phyloP scores from a whole-genome alignment of 2,888 invertebrate species.

The Argyra leucocephala region DNA sequence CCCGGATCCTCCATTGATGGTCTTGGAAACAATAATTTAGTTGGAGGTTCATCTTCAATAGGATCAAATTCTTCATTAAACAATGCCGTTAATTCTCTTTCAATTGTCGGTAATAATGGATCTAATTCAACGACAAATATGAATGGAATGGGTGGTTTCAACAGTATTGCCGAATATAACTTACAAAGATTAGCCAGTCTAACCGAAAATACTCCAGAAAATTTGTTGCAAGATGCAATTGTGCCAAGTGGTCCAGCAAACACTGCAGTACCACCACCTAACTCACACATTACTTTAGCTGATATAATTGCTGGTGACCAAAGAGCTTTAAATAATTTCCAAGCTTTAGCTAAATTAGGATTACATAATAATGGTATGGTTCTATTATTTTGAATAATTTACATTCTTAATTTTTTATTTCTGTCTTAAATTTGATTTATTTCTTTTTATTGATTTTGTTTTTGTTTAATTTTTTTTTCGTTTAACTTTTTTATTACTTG shows the following conservation, averaged over 20 bases:
- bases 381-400: neutral
- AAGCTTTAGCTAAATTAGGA: slow-evolving; percentile 80
- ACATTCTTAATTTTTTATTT: slow-evolving; percentile 14
- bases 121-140: slow-evolving; percentile 41
- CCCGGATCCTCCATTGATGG: slow-evolving; percentile 21
- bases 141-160: slow-evolving; percentile 40
- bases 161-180: slow-evolving; percentile 77
- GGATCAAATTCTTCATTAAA: slow-evolving; percentile 11
- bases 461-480: slow-evolving; percentile 15
- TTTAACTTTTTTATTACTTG: slow-evolving; percentile 16
- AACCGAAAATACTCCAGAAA: slow-evolving; percentile 55
- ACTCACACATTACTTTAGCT: slow-evolving; percentile 61
- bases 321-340: slow-evolving; percentile 77
- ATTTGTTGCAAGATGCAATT: slow-evolving; percentile 35
- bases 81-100: slow-evolving; percentile 25
- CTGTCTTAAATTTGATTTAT: too few species aligned
- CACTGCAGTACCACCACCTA: slow-evolving; percentile 45
- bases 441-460: slow-evolving; percentile 5
- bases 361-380: slow-evolving; percentile 55
- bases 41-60: slow-evolving; percentile 19
- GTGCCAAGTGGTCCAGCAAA: slow-evolving; percentile 34
- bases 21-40: slow-evolving; percentile 21
- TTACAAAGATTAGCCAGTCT: slow-evolving; percentile 73
- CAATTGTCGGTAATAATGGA: slow-evolving; percentile 36
- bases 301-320: slow-evolving; percentile 65